phyloP scores from a whole-genome alignment of 2,113 vertebrate species.

The Colinus virginianus region DNA sequence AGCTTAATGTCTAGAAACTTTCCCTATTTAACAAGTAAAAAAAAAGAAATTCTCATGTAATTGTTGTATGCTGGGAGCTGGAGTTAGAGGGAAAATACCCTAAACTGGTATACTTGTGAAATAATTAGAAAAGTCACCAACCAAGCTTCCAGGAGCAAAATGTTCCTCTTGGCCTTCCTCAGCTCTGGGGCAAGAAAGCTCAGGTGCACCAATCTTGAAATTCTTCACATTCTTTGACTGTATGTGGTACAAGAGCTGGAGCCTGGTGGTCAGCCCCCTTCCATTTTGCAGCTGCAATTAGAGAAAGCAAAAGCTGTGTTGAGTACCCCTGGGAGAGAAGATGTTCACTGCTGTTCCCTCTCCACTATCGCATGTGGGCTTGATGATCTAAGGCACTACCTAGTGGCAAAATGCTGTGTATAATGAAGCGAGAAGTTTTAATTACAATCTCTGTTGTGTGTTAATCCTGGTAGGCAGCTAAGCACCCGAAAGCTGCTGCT shows the following conservation, averaged over 20 bases:
- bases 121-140: neutral
- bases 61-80: neutral
- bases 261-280: fast-evolving
- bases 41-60: neutral
- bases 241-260: neutral
- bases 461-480: neutral
- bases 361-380: neutral
- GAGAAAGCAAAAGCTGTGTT: neutral
- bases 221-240: fast-evolving
- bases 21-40: neutral
- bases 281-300: neutral
- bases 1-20: neutral
- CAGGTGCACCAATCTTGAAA: neutral
- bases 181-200: neutral
- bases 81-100: neutral
- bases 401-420: neutral
- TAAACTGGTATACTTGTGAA: neutral
- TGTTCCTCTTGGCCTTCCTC: neutral
- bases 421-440: neutral
- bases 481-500: neutral
- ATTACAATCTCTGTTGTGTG: neutral
- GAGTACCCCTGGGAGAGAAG: neutral
- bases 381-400: neutral
- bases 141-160: neutral
- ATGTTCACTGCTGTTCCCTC: neutral